Percentiles rank a stretch among this genome's conserved stretches.
Evolutionary conservation across 2,797 vertebrate genomes (phyloP).

Genomic region (Euphonia xanthogaster): DNA sequence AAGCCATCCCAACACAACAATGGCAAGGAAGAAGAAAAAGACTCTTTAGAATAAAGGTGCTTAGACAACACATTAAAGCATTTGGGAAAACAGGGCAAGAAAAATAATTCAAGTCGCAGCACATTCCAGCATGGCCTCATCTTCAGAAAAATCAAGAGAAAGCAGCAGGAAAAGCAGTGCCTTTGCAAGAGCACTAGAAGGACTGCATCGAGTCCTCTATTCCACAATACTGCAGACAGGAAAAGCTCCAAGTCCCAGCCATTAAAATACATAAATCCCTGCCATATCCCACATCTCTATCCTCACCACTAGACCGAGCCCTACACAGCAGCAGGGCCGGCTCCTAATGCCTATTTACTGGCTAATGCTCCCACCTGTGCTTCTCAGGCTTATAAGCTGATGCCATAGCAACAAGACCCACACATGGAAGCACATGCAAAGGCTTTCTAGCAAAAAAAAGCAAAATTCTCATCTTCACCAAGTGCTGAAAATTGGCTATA

Average conservation of each 20-base stretch:
- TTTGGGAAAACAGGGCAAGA: neutral
- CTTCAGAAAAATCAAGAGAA: neutral
- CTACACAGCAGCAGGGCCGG: neutral
- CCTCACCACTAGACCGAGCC: neutral
- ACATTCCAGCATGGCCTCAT: neutral
- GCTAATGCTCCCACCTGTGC: neutral
- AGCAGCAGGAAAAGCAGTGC: neutral
- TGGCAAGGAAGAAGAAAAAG: neutral
- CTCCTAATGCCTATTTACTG: neutral
- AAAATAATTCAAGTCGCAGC: neutral
- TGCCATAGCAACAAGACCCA: conserved; percentile 63
- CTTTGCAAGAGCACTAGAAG: neutral
- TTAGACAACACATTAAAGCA: neutral
- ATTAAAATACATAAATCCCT: neutral
- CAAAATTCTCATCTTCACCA: neutral
- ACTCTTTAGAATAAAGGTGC: neutral
- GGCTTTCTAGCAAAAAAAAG: neutral
- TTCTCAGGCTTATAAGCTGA: neutral
- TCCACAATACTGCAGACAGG: neutral
- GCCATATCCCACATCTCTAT: neutral
- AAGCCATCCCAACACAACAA: neutral
- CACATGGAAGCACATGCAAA: neutral
- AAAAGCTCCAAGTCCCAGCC: neutral
- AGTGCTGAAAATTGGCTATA: neutral
- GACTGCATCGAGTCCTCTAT: neutral